Percentiles rank a stretch among this genome's conserved stretches.
Conservation (phyloP, 2,888 invertebrate genomes). For the Rhagonycha lutea region DNA sequence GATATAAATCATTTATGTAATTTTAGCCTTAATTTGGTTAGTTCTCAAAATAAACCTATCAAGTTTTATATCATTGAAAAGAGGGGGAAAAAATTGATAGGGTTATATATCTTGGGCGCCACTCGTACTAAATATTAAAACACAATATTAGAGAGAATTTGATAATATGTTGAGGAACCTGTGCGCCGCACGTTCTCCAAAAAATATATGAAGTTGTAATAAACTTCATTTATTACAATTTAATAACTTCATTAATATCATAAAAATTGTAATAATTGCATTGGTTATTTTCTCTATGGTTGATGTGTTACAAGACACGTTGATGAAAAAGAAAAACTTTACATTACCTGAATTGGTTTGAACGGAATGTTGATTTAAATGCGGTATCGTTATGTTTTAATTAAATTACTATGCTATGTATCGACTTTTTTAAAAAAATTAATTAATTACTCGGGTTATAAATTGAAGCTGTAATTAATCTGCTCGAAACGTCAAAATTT, state of each 20-base stretch:
- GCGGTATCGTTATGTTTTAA: slow-evolving; percentile 40
- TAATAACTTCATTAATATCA: background rate
- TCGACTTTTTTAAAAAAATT: slow-evolving; percentile 17
- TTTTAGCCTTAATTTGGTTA: too few species aligned
- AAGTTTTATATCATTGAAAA: too few species aligned
- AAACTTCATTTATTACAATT: background rate
- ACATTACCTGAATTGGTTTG: background rate
- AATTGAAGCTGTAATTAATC: slow-evolving; percentile 11
- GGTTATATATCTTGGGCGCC: too few species aligned
- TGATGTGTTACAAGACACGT: background rate
- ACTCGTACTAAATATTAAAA: too few species aligned
- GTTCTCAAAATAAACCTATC: too few species aligned
- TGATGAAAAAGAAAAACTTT: background rate
- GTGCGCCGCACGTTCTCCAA: background rate
- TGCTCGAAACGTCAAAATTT: background rate
- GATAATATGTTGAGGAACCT: too few species aligned
- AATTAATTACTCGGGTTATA: slow-evolving; percentile 16
- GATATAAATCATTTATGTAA: too few species aligned
- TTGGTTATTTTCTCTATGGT: background rate
- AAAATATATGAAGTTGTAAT: background rate
- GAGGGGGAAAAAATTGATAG: too few species aligned
- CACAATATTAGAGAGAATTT: too few species aligned
- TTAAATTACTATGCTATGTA: slow-evolving; percentile 34
- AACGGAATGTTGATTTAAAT: slow-evolving; percentile 32
- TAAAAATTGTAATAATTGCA: background rate